phyloP scores from a whole-genome alignment of 92 coral and sea anemone genomes.

The Porites evermanni region DNA sequence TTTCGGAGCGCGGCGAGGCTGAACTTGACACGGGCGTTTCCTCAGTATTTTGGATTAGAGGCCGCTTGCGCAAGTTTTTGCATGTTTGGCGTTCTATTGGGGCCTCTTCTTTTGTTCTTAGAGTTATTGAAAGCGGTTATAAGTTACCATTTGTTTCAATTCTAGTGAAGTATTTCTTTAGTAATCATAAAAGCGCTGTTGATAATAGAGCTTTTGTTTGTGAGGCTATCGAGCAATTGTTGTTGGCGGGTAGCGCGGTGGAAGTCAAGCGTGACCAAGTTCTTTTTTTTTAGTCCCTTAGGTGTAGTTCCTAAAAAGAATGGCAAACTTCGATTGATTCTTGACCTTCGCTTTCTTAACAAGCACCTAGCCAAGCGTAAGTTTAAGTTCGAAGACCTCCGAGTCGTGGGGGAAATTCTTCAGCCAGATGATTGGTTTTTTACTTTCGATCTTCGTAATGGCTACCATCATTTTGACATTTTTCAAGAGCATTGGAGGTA shows the following conservation, averaged over 20 bases:
- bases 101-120: too few species aligned
- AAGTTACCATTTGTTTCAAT: too few species aligned
- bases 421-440: constrained; percentile 27
- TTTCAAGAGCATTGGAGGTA: too few species aligned
- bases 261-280: constrained; percentile 50
- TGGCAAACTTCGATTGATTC: constrained; percentile 53
- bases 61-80: constrained; percentile 2
- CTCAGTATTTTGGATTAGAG: constrained; percentile 28
- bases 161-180: too few species aligned
- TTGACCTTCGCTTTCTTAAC: constrained; percentile 61
- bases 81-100: too few species aligned
- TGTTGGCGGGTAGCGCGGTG: constrained; percentile 23
- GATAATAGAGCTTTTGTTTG: too few species aligned
- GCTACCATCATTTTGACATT: too few species aligned
- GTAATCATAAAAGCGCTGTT: too few species aligned
- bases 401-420: constrained; percentile 11
- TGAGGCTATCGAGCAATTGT: too few species aligned
- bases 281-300: constrained; percentile 56
- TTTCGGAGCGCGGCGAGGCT: constrained; percentile 40
- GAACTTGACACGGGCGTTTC: constrained; percentile 34
- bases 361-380: constrained; percentile 28
- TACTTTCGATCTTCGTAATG: constrained; percentile 28
- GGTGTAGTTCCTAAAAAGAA: constrained; percentile 28
- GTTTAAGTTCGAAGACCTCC: constrained; percentile 40
- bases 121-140: too few species aligned